phyloP scores from a whole-genome alignment of 2,797 vertebrate species.

The Molossus molossus region DNA sequence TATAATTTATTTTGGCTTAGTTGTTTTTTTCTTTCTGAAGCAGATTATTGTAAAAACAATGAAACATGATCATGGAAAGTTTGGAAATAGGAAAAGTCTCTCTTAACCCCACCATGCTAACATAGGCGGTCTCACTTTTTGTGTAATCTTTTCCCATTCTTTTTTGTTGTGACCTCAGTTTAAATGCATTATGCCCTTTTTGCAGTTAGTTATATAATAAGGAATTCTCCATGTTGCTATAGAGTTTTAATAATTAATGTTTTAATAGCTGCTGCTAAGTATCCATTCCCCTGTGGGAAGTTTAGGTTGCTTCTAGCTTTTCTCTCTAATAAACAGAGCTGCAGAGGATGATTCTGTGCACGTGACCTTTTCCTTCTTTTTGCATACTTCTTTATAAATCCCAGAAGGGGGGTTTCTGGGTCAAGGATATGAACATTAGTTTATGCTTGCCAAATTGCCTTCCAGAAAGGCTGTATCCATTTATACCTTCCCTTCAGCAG shows the following conservation, averaged over 20 bases:
- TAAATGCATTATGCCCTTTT: constrained; percentile 31
- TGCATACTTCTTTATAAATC: constrained; percentile 70
- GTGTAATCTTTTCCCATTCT: neutral
- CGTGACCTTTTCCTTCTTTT: constrained; percentile 54
- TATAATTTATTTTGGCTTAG: constrained; percentile 42
- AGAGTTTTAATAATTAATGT: constrained; percentile 72
- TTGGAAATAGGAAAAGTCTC: constrained; percentile 25
- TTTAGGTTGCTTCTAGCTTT: constrained; percentile 63
- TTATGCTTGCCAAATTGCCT: constrained; percentile 66
- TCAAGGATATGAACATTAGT: constrained; percentile 69
- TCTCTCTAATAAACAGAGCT: constrained; percentile 43
- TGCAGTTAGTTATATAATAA: constrained; percentile 54
- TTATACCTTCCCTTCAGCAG: constrained; percentile 39
- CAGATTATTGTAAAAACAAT: constrained; percentile 42
- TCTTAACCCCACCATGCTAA: neutral
- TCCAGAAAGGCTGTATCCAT: constrained; percentile 49
- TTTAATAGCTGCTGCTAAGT: constrained; percentile 71
- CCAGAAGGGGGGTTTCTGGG: constrained; percentile 73
- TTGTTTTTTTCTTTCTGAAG: constrained; percentile 28
- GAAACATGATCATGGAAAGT: neutral
- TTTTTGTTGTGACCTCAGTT: neutral
- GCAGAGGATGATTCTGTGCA: constrained; percentile 34
- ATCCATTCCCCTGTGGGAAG: constrained; percentile 13
- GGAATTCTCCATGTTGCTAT: constrained; percentile 43
- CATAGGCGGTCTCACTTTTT: neutral